Evolutionary conservation across 2,888 invertebrate genomes (phyloP).

Genomic region (Thymelicus lineola): DNA sequence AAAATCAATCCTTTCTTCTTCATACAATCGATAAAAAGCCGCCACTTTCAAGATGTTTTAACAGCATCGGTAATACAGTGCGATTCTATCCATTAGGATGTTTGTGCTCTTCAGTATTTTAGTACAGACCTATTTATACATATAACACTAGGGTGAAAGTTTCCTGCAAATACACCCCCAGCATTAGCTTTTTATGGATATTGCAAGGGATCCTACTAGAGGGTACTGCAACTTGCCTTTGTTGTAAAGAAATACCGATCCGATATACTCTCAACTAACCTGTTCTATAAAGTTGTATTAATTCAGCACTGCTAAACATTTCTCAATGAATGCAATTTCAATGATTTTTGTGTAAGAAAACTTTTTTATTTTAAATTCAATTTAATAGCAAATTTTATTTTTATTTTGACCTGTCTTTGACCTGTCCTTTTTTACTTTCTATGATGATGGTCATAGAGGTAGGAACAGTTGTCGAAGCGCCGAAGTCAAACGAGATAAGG

Average conservation of each 20-base stretch:
- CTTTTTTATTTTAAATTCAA: too few species aligned
- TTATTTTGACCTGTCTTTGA: too few species aligned
- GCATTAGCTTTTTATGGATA: constrained; percentile 13
- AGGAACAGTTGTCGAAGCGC: too few species aligned
- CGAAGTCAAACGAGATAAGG: too few species aligned
- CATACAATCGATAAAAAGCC: neutral
- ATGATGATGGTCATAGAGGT: too few species aligned
- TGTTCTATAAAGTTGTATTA: too few species aligned
- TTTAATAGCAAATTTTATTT: too few species aligned
- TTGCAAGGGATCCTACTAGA: neutral
- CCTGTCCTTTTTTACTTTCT: too few species aligned
- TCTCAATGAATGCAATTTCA: too few species aligned
- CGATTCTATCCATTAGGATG: neutral
- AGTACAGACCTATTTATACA: neutral
- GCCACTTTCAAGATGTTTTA: neutral
- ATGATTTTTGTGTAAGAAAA: too few species aligned
- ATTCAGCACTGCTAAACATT: too few species aligned
- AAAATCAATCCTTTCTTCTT: too few species aligned
- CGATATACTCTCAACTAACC: neutral
- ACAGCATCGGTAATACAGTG: neutral
- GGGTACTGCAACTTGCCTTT: constrained; percentile 3
- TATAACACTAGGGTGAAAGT: constrained; percentile 4
- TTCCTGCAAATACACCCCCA: neutral
- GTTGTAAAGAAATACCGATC: constrained; percentile 2
- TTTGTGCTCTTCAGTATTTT: neutral